These are phyloP conservation scores for Fragum whitleyi DNA, from an alignment of 2,888 invertebrate species.

Conservation along the genomic window DNA sequence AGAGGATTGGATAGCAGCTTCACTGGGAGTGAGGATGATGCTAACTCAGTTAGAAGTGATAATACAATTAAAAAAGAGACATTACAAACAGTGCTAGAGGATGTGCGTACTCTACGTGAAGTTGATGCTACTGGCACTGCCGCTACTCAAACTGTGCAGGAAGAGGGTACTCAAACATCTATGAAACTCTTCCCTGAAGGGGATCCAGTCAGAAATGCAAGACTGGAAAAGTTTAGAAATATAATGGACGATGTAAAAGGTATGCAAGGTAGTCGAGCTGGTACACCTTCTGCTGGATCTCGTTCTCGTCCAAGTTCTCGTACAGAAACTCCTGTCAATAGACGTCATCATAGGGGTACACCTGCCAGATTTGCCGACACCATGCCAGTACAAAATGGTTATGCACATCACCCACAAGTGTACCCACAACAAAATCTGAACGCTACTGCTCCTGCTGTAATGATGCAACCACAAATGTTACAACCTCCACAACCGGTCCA, in stretches of 20 bases:
- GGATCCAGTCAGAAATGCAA: conserved; percentile 69
- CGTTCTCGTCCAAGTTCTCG: conserved; percentile 65
- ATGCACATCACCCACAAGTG: conserved; percentile 27
- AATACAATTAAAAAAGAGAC: conserved; percentile 74
- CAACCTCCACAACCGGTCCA: conserved; percentile 34
- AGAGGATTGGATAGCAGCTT: conserved; percentile 72
- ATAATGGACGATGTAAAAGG: conserved; percentile 76
- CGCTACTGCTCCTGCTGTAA: conserved; percentile 54
- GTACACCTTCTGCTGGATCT: conserved; percentile 57
- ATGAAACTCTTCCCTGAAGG: conserved; percentile 76
- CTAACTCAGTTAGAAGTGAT: conserved; percentile 71
- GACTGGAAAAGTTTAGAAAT: conserved; percentile 74
- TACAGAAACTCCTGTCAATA: conserved; percentile 60
- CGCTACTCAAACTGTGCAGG: conserved; percentile 75
- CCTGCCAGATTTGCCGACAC: conserved; percentile 70
- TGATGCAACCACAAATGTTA: conserved; percentile 52
- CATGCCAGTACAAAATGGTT: conserved; percentile 63
- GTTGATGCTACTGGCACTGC: conserved; percentile 73
- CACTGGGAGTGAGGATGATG: conserved; percentile 68
- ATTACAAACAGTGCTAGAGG: conserved; percentile 71
- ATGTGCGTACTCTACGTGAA: conserved; percentile 72
- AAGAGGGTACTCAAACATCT: conserved; percentile 79
- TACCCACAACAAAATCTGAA: conserved; percentile 54
- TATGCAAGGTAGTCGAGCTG: conserved; percentile 68
- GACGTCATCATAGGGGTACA: conserved; percentile 62